Evolutionary conservation across 2,888 invertebrate species (phyloP), one percentile per base, ranked within the genome.

Genomic region (Cheilosia vulpina): DNA sequence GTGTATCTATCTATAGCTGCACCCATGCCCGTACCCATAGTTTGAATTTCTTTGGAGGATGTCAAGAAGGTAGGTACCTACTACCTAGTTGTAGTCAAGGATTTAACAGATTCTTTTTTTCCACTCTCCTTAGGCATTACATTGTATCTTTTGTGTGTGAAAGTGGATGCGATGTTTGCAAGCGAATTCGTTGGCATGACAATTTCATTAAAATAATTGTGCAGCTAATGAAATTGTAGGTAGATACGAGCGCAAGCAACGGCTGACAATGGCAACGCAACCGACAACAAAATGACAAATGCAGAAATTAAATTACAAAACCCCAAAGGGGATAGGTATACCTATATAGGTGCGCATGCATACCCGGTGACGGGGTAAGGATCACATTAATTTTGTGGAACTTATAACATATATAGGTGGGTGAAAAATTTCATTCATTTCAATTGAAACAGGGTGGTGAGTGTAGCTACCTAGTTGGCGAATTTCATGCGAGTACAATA

Each of bases 161-260:
- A 21, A 21, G 58, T 58, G 78, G 68, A 73, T 68, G 27, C 27
- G 52, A 75, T 75, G 73, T 78, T 73, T 73, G 65, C 75, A 73
- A 87, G 72, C 57, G 84, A 84, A 82, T 81, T 82, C 65, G 87
- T 87, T 87, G 87, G 72, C 79, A 87, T 82, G 87, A 82, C 84
- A 79, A 87, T 87, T 87, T 81, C 87, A 87, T 87, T 87, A 87
- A 82, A 87, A 87, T 87, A 87, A 87, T 87, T 87, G 79, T 81
- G 60, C 66, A 66, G 81, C 77, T 85, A 85, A 85, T 85, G 81
- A 85, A 85, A 81, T 85, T 83, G 76, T 85, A 13, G 17, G n/a
- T 45, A n/a, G n/a, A 15, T 45, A 43, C 6, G 27, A 27, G 1
- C 24, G 55, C 58, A 71, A 72, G 62, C 72, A 82, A 80, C 62